phyloP scores from a whole-genome alignment of 2,888 invertebrate species.

The Selenia dentaria region DNA sequence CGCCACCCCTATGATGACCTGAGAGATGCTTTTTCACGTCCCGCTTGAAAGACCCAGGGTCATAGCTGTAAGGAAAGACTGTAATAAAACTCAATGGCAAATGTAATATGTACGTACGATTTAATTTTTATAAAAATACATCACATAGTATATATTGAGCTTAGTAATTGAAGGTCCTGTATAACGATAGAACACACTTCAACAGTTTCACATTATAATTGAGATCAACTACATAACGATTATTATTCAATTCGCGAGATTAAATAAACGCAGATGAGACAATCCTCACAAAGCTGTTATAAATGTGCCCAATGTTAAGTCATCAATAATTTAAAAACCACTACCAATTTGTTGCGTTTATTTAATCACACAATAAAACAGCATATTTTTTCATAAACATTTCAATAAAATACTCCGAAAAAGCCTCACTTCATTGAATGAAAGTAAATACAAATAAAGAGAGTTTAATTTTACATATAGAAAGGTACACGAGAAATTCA shows the following conservation, averaged over 20 bases:
- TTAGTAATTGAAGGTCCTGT: conserved; percentile 78
- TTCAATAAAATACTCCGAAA: not conserved
- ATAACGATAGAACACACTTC: conserved; percentile 75
- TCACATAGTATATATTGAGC: conserved; percentile 81
- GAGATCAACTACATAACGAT: conserved; percentile 64
- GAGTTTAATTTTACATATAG: conserved; percentile 1
- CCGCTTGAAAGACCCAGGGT: too few species aligned
- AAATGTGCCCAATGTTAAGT: conserved; percentile 11
- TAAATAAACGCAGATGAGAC: conserved; percentile 19
- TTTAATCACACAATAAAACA: conserved; percentile 8
- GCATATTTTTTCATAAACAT: conserved; percentile 4
- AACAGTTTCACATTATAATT: conserved; percentile 56
- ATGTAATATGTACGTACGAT: conserved; percentile 49
- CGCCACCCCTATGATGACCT: too few species aligned
- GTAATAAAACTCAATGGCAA: conserved; percentile 13
- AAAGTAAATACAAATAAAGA: conserved; percentile 6
- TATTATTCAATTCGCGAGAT: conserved; percentile 20
- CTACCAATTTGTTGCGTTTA: conserved; percentile 2
- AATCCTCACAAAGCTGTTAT: not conserved
- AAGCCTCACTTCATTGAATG: not conserved
- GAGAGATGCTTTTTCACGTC: too few species aligned
- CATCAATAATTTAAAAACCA: not conserved
- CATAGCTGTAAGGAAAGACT: too few species aligned
- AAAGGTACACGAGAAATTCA: conserved; percentile 8
- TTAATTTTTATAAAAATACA: conserved; percentile 79